phyloP scores from a whole-genome alignment of 2,797 vertebrate species.

The Sebastes iracundus region DNA sequence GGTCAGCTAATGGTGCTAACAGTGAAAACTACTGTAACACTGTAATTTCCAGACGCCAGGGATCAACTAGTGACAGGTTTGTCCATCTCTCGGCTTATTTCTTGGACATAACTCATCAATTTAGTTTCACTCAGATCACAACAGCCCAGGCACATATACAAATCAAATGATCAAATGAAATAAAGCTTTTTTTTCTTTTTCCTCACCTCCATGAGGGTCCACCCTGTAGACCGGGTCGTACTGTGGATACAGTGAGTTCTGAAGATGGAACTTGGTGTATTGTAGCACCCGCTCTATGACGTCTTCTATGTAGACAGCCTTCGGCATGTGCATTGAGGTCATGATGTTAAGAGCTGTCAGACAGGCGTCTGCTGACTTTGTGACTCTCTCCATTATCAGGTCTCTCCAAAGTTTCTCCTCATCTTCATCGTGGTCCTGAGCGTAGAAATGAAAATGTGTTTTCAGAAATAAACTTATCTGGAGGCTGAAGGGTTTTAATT shows the following conservation, averaged over 20 bases:
- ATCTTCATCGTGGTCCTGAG: slow-evolving; percentile 95
- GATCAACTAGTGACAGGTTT: neutral
- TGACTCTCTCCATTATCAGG: slow-evolving; percentile 98
- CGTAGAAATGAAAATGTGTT: slow-evolving; percentile 1
- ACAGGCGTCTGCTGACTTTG: slow-evolving; percentile 97
- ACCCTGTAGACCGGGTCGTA: slow-evolving; percentile 97
- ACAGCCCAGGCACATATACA: neutral
- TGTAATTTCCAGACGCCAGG: neutral
- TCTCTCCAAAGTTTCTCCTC: slow-evolving; percentile 98
- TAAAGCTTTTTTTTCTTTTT: neutral
- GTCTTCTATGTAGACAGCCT: slow-evolving; percentile 98
- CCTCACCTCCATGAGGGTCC: slow-evolving; percentile 93
- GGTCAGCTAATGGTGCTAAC: neutral
- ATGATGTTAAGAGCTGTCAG: slow-evolving; percentile 97
- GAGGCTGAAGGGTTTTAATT: neutral
- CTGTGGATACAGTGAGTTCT: slow-evolving; percentile 96
- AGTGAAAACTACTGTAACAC: neutral
- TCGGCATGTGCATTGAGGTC: slow-evolving; percentile 97
- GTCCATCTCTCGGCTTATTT: neutral
- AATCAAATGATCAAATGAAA: neutral
- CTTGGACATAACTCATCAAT: neutral
- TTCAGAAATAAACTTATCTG: neutral
- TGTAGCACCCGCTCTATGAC: slow-evolving; percentile 97
- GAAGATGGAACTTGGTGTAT: slow-evolving; percentile 97
- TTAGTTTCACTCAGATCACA: neutral